Evolutionary conservation across 2,888 invertebrate species (phyloP), one percentile per base, ranked within the genome.

Genomic region (Noctua fimbriata): DNA sequence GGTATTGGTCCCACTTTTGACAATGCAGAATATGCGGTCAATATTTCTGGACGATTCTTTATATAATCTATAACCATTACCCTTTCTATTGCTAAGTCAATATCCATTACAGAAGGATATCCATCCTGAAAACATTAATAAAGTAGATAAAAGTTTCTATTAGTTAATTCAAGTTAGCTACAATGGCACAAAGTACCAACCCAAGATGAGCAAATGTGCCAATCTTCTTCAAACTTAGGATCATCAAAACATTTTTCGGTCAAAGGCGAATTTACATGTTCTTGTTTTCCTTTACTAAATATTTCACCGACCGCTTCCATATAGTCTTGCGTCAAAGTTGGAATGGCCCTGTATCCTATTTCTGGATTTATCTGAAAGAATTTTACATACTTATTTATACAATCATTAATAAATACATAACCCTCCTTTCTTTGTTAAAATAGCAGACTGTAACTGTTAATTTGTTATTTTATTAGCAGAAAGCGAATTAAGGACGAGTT

Each of bases 81-180:
- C 87, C 97, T 95, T 92, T 98, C 98, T 83, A 97, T 96, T 2
- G 97, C 97, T 91, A 98, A 94, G 77, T 97, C 97, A 76, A 98
- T 97, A 84, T 98, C 98, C 92, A 97, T 95, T n/a, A 89, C 85
- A 14, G 96, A 95, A 14, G 98, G 98, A 89, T 94, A 95, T 4
- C 88, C 92, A 80, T 97, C 97, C 95, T 97, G 77, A 81, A 93
- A 72, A 85, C 58, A 79, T 77, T 21, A 9, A 67, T 47, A 36
- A 76, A 52, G 28, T 21, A 49, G 1, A 18, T 55, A 32, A 18
- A 76, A 47, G 6, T n/a, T 32, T 49, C 7, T 24, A 32, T 70
- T 14, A 16, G 28, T 24, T 49, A n/a, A 18, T 52, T 44, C 2
- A 75, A 75, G 41, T 32, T 32, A 16, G 2, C 12, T 55, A 18